Conservation (phyloP, 2,113 vertebrate species). For the Hydrolagus affinis region DNA sequence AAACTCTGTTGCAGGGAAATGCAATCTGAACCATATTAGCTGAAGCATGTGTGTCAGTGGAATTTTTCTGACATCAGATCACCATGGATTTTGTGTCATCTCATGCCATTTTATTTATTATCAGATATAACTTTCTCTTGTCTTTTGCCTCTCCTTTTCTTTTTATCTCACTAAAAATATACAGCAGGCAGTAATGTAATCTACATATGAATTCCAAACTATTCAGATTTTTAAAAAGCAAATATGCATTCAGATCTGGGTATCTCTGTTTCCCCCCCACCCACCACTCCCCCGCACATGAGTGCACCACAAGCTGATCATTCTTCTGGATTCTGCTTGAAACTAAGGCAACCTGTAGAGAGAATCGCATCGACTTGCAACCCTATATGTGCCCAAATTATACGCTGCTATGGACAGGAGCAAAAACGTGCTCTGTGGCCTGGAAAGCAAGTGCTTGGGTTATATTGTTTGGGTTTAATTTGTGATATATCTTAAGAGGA, state of each 20-base stretch:
- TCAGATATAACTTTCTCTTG: not conserved
- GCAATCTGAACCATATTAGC: slow-evolving; percentile 43
- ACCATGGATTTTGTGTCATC: not conserved
- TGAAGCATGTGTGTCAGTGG: slow-evolving; percentile 37
- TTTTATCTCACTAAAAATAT: not conserved
- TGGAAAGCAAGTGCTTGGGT: too few relatives aligned
- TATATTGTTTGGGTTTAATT: too few relatives aligned
- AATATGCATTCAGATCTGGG: not conserved
- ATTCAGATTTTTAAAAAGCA: not conserved
- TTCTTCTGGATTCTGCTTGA: not conserved
- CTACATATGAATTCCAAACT: not conserved
- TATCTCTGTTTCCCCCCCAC: not conserved
- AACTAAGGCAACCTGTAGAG: not conserved
- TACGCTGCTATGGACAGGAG: too few relatives aligned
- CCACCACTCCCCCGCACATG: too few relatives aligned
- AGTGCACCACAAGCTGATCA: not conserved
- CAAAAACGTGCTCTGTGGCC: too few relatives aligned
- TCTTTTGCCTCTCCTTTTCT: not conserved
- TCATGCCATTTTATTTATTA: slow-evolving; percentile 21
- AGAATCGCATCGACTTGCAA: not conserved
- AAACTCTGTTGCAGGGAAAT: slow-evolving; percentile 43
- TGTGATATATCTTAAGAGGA: too few relatives aligned
- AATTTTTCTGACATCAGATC: slow-evolving; percentile 38
- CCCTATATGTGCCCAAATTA: too few relatives aligned
- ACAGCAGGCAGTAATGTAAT: not conserved